Evolutionary conservation across 2,797 vertebrate genomes (phyloP).

Genomic region (Thunnus albacares): DNA sequence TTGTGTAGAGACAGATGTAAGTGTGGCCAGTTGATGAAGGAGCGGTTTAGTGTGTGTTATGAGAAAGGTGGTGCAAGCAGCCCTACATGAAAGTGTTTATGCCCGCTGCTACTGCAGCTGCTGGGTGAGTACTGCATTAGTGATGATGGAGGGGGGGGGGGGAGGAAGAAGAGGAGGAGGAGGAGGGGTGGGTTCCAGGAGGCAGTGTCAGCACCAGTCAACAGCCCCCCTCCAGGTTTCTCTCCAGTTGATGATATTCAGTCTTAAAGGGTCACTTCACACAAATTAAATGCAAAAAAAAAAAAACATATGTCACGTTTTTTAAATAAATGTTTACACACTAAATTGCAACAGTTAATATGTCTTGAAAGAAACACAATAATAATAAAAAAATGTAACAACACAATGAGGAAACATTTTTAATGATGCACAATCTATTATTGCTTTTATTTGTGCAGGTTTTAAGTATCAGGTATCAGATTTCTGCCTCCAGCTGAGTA

Average conservation of each 20-base stretch:
- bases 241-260: slow-evolving; percentile 7
- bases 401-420: neutral
- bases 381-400: too few species aligned
- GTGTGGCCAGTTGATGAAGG: slow-evolving; percentile 62
- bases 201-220: slow-evolving; percentile 1
- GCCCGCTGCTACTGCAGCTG: slow-evolving; percentile 29
- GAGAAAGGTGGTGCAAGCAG: slow-evolving; percentile 26
- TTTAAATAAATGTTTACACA: neutral
- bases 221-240: slow-evolving; percentile 4
- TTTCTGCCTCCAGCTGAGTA: neutral
- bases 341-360: neutral
- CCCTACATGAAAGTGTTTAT: slow-evolving; percentile 23
- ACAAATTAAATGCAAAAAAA: neutral
- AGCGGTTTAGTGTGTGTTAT: slow-evolving; percentile 26
- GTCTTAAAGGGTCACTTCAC: slow-evolving; percentile 3
- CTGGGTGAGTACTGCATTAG: slow-evolving; percentile 38
- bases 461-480: neutral
- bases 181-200: neutral
- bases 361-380: neutral
- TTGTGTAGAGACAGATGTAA: slow-evolving; percentile 21
- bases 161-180: neutral
- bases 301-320: neutral
- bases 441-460: too few species aligned
- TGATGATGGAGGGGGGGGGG: neutral
- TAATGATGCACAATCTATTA: neutral